Evolutionary conservation across 1,140 invertebrate species (phyloP).

Genomic region (Periplaneta americana): DNA sequence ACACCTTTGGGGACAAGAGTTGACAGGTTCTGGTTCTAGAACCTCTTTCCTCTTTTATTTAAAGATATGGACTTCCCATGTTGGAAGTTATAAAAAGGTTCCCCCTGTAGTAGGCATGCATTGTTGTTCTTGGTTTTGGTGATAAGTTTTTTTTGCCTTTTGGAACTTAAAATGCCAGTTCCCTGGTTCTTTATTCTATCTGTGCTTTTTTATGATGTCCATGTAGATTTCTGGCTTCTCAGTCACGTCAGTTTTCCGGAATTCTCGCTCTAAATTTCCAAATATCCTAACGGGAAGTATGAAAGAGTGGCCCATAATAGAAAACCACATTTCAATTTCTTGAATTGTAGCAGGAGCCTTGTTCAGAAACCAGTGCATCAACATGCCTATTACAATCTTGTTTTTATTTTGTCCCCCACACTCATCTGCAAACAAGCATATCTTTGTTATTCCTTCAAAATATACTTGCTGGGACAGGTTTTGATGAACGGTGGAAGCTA

Average conservation of each 20-base stretch:
- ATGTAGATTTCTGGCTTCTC: background rate
- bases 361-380: constrained; percentile 2
- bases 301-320: constrained; percentile 1
- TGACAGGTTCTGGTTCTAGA: background rate
- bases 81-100: constrained; percentile 1
- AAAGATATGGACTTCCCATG: background rate
- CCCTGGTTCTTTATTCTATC: constrained; percentile 1
- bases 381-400: constrained; percentile 13
- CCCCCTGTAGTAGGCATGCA: background rate
- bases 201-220: constrained; percentile 2
- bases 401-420: constrained; percentile 4
- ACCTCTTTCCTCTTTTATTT: background rate
- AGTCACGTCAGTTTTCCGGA: background rate
- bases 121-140: background rate
- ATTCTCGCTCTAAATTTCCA: constrained; percentile 8
- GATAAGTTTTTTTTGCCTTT: background rate
- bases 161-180: background rate
- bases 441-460: constrained; percentile 5
- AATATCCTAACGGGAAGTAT: background rate
- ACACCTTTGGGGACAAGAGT: constrained; percentile 4
- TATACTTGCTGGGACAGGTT: background rate
- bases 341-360: background rate
- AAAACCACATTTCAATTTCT: background rate
- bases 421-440: background rate
- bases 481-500: background rate